Base-by-base conservation (phyloP, 2,113 vertebrate species). In the Odontophorus gujanensis region DNA sequence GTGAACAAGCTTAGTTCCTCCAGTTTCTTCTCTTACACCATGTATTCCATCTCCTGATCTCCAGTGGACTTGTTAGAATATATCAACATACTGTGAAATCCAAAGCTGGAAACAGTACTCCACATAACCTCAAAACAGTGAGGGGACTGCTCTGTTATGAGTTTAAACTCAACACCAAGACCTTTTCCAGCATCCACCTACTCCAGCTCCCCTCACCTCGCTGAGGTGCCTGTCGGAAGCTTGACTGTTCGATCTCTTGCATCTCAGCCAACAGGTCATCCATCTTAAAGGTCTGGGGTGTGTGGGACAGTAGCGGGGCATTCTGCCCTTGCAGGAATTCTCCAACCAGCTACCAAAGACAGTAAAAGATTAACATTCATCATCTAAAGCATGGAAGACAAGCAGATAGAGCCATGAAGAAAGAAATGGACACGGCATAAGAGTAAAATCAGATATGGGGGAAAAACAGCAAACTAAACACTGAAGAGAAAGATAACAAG, bases 231-330 rank as follows among this genome's bases (percentile, higher is more conserved):
- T 99, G 99, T 87, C 99, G 98, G 89, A 99, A 99, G 93, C 95
- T 99, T 78, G 99, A 99, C 95, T 99, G 99, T 72, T 99, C 99
- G 58, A 99, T 99, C 96, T 99, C 99, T 93, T 99, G 99, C 99
- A 99, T 99, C 95, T 99, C 99, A 40, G 99, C 99, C 97, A 99
- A 92, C 36, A 99, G 97, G 74, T 99, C 99, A 83, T 99, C 99
- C 99, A 99, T 99, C 96, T 99, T 99, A 91, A 99, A 99, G 43
- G 98, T 99, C 92, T 99, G 99, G 6, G 99, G 99, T 24, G 98
- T 98, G 6, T 98, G 98, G 40, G 99, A 98, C 14, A 99, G 98
- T 4, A 98, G 96, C 12, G 97, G 93, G 32, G 80, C 98, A 96
- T 97, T 97, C 90, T 98, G 98, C 24, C 97, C 97, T 92, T 99